Base-by-base conservation (phyloP, 2,888 invertebrate genomes). In the Epinotia ramella region DNA sequence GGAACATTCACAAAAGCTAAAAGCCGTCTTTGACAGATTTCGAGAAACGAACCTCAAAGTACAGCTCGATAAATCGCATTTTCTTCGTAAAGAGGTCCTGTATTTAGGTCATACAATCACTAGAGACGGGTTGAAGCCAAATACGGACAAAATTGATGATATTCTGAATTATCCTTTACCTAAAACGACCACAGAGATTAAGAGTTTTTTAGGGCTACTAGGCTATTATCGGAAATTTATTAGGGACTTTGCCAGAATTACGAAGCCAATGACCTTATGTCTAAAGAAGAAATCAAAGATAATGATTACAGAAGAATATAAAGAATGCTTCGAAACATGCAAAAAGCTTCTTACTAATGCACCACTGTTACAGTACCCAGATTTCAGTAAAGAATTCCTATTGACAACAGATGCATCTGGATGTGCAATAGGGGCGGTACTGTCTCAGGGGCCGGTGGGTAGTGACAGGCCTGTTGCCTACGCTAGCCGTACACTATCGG, bases 291-390 rank as follows among this genome's bases (percentile, higher is more conserved):
- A 59, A 18, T 69, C 24, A 24, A 77, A 79, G 68, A 75, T 78
- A 18, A 40, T 65, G n/a, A 63, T 76, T n/a, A 66, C 72, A 33
- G 53, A 73, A n/a, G 62, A 81, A 9, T 84, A 82, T 16, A 62
- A 78, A 33, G 76, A 80, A n/a, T 75, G 66, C 40, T 77, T 78
- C 59, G 60, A 78, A 60, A 77, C 75, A 70, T 77, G 79, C 18
- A 84, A 80, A 71, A 60, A 77, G 24, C 73, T 81, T n/a, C 79
- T 83, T 7, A 73, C 77, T 0, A 80, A 83, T 18, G 80, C 81
- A n/a, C 86, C 86, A 0, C 80, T 89, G 0, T 75, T 89, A 1
- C 80, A 82, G 73, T 87, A 84, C 57, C 86, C 87, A 0, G 83
- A 89, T 57, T 88, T 88, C 73, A 65, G 24, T 16, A 78, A 78